Base-by-base conservation (phyloP, 2,113 vertebrate species). In the Petrocephalus microphthalmus region DNA sequence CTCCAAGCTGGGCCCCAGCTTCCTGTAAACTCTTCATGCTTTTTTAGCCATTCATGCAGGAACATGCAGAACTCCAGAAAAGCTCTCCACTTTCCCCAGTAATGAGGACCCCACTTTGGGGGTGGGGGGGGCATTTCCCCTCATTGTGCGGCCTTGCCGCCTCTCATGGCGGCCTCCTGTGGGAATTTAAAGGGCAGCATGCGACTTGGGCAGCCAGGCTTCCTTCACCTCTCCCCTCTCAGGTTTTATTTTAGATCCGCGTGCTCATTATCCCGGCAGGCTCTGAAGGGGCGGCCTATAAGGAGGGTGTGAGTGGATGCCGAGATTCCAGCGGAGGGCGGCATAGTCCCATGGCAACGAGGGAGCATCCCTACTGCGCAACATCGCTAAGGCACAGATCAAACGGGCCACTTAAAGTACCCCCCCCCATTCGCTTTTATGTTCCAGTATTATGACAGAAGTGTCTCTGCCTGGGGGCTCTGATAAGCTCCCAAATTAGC, bases 331-430 rank as follows among this genome's bases (percentile, higher is more conserved):
- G 89, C 20, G 11, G 49, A 51, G 53, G 89, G 71, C 57, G 51
- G 56, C 86, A 25, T 82, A 20, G 33, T 29, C 87, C 64, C 83
- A 87, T 87, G 86, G 87, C 87, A 90, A 88, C 89, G n/a, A 53
- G 42, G 88, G 86, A 85, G 53, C 64, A 88, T 78, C 89, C 91
- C 91, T 87, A 87, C 90, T 90, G 90, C 64, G 90, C 29, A 7
- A 22, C 52, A 81, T 67, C 25, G 45, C 87, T 83, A 81, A 83
- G 88, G 90, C 67, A 87, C 64, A 88, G 86, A 91, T 91, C 91
- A 91, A 90, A 92, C 89, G 85, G 90, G 64, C 81, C 89, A 89
- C 90, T 87, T 86, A 85, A 86, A 86, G 19, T 42, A 5, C 53
- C 85, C 67, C 60, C 78, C 45, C 88, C 87, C 82, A 19, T 84